A percentile compares a stretch with the other conserved stretches of the same genome.
Evolutionary conservation across 2,888 invertebrate genomes (phyloP).

Genomic region (Arrhopalites spinosus): DNA sequence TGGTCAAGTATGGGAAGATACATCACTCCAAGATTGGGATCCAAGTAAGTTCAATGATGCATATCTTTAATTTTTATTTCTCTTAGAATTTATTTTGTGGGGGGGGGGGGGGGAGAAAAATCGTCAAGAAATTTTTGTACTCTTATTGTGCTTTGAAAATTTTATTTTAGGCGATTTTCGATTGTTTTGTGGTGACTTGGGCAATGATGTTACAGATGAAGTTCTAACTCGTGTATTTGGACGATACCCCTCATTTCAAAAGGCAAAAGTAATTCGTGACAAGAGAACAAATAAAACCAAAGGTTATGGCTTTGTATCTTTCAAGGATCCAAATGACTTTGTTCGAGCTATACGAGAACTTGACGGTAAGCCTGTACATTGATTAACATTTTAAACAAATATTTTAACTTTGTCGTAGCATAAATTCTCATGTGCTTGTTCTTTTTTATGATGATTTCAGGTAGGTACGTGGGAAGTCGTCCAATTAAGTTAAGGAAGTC

Average conservation of each 20-base stretch:
- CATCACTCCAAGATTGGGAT: slow-evolving; percentile 92
- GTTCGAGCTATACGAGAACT: slow-evolving; percentile 99
- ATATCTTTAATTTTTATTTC: background rate
- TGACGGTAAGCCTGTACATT: slow-evolving; percentile 82
- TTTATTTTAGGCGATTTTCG: slow-evolving; percentile 90
- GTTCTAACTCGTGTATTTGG: slow-evolving; percentile 93
- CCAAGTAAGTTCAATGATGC: slow-evolving; percentile 65
- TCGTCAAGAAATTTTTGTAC: too few relatives aligned
- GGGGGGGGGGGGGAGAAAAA: too few relatives aligned
- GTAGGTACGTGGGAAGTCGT: slow-evolving; percentile 96
- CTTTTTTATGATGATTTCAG: slow-evolving; percentile 64
- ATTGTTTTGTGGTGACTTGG: slow-evolving; percentile 98
- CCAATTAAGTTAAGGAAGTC: slow-evolving; percentile 98
- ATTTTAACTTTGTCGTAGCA: too few relatives aligned
- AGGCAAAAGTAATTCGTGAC: slow-evolving; percentile 94
- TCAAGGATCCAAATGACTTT: slow-evolving; percentile 96
- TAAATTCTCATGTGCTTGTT: too few relatives aligned
- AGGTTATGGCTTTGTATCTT: slow-evolving; percentile 98
- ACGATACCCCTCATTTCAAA: slow-evolving; percentile 89
- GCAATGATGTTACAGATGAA: slow-evolving; percentile 98
- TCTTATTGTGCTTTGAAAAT: too few relatives aligned
- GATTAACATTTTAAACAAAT: too few relatives aligned
- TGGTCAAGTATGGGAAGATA: slow-evolving; percentile 95
- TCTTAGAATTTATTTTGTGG: background rate
- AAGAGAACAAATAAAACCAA: slow-evolving; percentile 97